A percentile compares a stretch with the other conserved stretches of the same genome.
Evolutionary conservation across 2,113 vertebrate species (phyloP).

Genomic region (Tragelaphus strepsiceros): DNA sequence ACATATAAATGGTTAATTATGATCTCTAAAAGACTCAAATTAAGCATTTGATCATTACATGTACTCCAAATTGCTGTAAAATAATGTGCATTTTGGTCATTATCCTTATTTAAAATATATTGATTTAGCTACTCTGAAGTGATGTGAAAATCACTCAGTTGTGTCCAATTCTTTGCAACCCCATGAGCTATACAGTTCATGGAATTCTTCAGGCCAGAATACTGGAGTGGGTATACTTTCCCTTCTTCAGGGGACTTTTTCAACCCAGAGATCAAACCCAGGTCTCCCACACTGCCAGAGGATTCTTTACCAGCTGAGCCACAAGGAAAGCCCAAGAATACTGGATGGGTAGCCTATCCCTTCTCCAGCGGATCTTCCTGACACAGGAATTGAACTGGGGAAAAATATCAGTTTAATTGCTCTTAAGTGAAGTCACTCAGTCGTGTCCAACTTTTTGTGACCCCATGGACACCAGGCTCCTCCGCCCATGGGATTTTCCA

Average conservation of each 20-base stretch:
- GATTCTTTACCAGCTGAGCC: not conserved
- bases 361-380: not conserved
- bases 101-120: not conserved
- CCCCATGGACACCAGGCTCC: too few species aligned
- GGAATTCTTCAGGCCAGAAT: not conserved
- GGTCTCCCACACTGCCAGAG: not conserved
- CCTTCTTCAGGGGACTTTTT: not conserved
- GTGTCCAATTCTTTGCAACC: accelerated
- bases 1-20: not conserved
- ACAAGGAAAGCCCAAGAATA: not conserved
- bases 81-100: not conserved
- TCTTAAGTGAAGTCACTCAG: not conserved
- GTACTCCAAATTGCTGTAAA: not conserved
- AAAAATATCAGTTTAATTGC: not conserved
- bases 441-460: too few species aligned
- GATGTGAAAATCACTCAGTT: not conserved
- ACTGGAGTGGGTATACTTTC: not conserved
- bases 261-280: not conserved
- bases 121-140: not conserved
- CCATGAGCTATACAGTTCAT: not conserved
- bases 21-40: not conserved
- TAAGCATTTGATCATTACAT: not conserved
- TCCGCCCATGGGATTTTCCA: too few species aligned
- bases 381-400: accelerated
- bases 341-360: not conserved